These are phyloP conservation scores for Ambastaia sidthimunki DNA, from an alignment of 2,797 vertebrate genomes.

Conservation along the genomic window DNA sequence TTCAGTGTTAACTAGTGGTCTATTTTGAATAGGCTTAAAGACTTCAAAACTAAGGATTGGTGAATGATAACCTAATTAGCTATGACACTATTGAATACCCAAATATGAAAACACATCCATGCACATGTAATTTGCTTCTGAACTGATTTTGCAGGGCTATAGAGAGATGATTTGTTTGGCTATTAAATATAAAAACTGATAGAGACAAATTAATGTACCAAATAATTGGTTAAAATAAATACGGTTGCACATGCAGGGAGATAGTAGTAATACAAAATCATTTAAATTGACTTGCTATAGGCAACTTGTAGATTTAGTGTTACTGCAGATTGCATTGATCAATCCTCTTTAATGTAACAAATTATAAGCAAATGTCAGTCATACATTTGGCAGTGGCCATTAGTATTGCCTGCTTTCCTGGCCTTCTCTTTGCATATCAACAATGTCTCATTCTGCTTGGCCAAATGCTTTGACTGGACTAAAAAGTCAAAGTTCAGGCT, in stretches of 20 bases:
- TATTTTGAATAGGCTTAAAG: slow-evolving; percentile 36
- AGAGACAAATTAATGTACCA: not conserved
- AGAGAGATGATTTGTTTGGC: not conserved
- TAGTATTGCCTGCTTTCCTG: not conserved
- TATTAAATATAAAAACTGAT: not conserved
- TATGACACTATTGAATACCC: slow-evolving; percentile 11
- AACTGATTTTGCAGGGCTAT: not conserved
- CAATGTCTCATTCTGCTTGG: slow-evolving; percentile 33
- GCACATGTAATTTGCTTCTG: not conserved
- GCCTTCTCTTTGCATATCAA: slow-evolving; percentile 29
- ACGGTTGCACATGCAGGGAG: not conserved
- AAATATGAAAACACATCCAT: slow-evolving; percentile 18
- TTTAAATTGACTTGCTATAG: not conserved
- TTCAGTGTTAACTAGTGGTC: slow-evolving; percentile 28
- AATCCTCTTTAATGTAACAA: not conserved
- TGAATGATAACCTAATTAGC: slow-evolving; percentile 32
- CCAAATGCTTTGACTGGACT: slow-evolving; percentile 56
- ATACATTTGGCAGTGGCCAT: not conserved
- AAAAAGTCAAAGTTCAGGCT: slow-evolving; percentile 48
- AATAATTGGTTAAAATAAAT: not conserved
- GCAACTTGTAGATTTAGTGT: not conserved
- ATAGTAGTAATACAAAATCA: not conserved
- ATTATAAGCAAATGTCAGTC: slow-evolving; percentile 10
- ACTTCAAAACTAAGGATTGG: not conserved
- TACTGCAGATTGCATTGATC: not conserved